Base-by-base conservation (phyloP, 2,113 vertebrate genomes). In the Menidia beryllina region DNA sequence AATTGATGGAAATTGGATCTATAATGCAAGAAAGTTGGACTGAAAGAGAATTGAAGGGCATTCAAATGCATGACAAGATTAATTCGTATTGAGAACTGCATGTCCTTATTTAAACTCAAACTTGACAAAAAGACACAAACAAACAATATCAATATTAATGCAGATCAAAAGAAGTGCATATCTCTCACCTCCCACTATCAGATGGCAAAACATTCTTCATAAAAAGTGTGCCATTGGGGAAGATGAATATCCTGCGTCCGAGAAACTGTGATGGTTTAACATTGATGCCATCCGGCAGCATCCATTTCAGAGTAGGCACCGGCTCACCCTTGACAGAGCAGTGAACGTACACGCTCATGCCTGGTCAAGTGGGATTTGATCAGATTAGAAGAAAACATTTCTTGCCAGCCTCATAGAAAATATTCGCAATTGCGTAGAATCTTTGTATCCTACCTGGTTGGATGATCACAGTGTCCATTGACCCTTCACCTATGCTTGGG, bases 141-240 rank as follows among this genome's bases (percentile, higher is more conserved):
- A 61, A 2, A 43, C 19, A 53, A 53, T 43, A n/a, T n/a, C n/a
- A 17, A 64, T n/a, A 45, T 17, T 23, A 15, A 39, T 26, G 58
- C 4, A 24, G 2, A 47, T 2, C 13, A 43, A 57, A 54, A 59
- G 0, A 50, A 67, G 60, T 21, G 4, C 8, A 39, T 1, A 48
- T 59, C 3, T 60, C 55, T 30, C 87, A 94, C 86, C 79, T 91
- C 41, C 94, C 94, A 10, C 79, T 79, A 66, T 94, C 93, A 24
- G 51, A 52, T 21, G 89, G 90, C 5, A 47, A 60, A 69, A 88
- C 36, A 25, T 78, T 92, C 26, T 82, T 93, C 52, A 94, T 53
- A 47, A 90, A 92, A 14, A 94, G 84, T 1, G 94, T 94, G 19
- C 93, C 93, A 5, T 94, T 94, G 15, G 92, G 92, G 53, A 94